Evolutionary conservation across 2,797 vertebrate species (phyloP), one percentile per base, ranked within the genome.

Genomic region (Cuniculus paca): DNA sequence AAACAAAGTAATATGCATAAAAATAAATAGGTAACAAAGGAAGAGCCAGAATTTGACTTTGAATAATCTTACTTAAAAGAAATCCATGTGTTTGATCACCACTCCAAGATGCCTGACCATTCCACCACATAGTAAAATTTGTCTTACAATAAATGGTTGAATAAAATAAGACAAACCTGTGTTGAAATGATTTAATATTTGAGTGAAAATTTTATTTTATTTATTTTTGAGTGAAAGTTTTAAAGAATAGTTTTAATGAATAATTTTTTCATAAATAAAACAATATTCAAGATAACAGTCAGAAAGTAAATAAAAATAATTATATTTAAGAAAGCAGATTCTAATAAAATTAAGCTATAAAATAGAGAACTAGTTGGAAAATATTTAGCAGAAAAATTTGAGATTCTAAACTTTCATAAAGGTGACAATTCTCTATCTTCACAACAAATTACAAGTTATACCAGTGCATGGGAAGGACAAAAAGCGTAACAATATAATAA

Each of bases 401-500:
- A 77, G 50, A 63, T 34, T 28, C 54, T 68, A 75, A 87, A 91
- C 54, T 7, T 75, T 89, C 12, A 65, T 92, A 50, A 91, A 77
- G 68, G 93, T 85, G 94, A 91, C 63, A 87, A 19, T 95, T 92
- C 17, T 90, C 36, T 68, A 19, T 54, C 60, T 90, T 50, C 79
- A 78, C 28, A 93, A 90, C 52, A 88, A 88, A 91, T 91, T 74
- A 74, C 56, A 90, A 84, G 90, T 87, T 72, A 77, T 80, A 70
- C 42, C 16, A 58, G 77, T 61, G 19, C 56, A 74, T 65, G 88
- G 61, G 84, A 96, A 91, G 82, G 61, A 68, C 61, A 74, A 94
- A 96, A 72, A 88, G 36, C 84, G 81, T 80, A 95, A 90, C 17
- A 77, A 83, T 54, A 97, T 34, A 84, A 63, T 77, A 81, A 92